These are phyloP conservation scores for Psittacula derbiana DNA, from an alignment of 2,797 vertebrate genomes.

Conservation along the genomic window DNA sequence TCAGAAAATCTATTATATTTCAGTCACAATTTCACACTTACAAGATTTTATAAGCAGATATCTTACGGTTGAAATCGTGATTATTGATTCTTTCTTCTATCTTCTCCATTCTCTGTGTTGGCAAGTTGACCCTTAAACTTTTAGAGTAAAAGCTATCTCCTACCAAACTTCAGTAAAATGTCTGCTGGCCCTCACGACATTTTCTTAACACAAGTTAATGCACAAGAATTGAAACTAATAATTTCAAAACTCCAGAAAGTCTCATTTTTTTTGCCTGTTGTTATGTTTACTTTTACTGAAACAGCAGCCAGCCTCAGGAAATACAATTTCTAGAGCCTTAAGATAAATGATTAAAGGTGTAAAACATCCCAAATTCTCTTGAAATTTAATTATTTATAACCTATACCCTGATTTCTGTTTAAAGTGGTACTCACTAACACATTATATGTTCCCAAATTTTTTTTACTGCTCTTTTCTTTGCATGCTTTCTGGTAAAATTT, in stretches of 20 bases:
- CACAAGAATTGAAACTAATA: background rate
- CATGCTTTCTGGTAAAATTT: background rate
- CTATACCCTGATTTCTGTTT: background rate
- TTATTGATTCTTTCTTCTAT: background rate
- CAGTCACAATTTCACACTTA: background rate
- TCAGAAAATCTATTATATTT: background rate
- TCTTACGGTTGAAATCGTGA: accelerated
- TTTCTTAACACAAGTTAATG: background rate
- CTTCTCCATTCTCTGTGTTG: background rate
- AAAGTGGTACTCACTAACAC: background rate
- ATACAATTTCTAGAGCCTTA: background rate
- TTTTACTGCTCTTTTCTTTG: background rate
- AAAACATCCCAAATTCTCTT: background rate
- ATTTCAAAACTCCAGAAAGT: background rate
- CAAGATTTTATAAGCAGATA: background rate
- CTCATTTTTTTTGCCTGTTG: background rate
- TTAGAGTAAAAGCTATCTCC: background rate
- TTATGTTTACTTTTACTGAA: background rate
- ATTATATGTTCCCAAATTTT: background rate
- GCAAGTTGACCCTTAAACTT: background rate
- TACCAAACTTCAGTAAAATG: background rate
- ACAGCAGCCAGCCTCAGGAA: background rate
- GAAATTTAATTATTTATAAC: background rate
- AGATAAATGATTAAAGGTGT: background rate
- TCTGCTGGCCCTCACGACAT: background rate